These are phyloP conservation scores for Bos taurus DNA, from an alignment of 2,113 vertebrate genomes.

Conservation along the genomic window ARS-UCD2.0 NC_037328.1:113503001-113503500, in stretches of 20 bases:
- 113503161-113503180: neutral
- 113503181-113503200: neutral
- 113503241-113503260: neutral
- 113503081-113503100: neutral
- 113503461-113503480: neutral
- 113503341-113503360: neutral
- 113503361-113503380: neutral
- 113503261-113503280: neutral
- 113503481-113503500: neutral
- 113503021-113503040: neutral
- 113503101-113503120: neutral
- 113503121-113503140: neutral
- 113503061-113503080: neutral
- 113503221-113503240: neutral
- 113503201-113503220: neutral
- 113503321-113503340: neutral
- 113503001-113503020: neutral
- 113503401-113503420: neutral
- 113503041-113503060: neutral
- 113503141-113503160: neutral
- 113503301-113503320: neutral
- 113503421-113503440: neutral
- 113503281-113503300: neutral
- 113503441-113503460: neutral
- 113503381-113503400: neutral